A percentile compares a stretch with the other conserved stretches of the same genome.
These are phyloP conservation scores for Nephrotoma appendiculata DNA, from an alignment of 2,888 invertebrate species.

Conservation along the genomic window DNA sequence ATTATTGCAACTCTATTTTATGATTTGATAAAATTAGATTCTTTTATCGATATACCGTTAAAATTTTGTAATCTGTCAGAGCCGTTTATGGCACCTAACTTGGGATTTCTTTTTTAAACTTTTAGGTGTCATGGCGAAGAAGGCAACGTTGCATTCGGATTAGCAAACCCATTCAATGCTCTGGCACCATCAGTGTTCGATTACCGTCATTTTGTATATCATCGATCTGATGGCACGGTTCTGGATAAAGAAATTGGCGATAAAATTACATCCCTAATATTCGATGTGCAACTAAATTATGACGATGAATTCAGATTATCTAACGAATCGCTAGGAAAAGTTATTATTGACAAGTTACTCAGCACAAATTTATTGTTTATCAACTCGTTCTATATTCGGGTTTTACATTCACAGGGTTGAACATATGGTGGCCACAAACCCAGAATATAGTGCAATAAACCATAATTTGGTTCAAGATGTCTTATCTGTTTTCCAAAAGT, in stretches of 20 bases:
- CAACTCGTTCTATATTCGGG: background rate
- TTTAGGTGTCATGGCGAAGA: slow-evolving; percentile 4
- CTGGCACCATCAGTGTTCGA: background rate
- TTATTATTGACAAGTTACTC: slow-evolving; percentile 20
- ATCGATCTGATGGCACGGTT: slow-evolving; percentile 29
- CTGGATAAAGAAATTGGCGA: slow-evolving; percentile 23
- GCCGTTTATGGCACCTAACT: background rate
- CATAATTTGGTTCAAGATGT: slow-evolving; percentile 34
- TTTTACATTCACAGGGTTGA: background rate
- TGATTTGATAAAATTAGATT: background rate
- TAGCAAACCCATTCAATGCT: background rate
- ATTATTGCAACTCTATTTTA: background rate
- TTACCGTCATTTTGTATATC: slow-evolving; percentile 21
- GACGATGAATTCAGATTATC: slow-evolving; percentile 23
- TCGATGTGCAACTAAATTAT: slow-evolving; percentile 23
- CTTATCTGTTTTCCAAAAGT: slow-evolving; percentile 43
- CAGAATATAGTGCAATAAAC: slow-evolving; percentile 25
- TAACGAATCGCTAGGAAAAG: slow-evolving; percentile 25
- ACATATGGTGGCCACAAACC: background rate
- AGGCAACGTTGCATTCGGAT: background rate
- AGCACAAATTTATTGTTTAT: background rate
- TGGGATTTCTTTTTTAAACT: background rate
- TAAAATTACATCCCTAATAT: slow-evolving; percentile 22
- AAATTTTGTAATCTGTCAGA: background rate
- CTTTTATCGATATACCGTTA: background rate